These are phyloP conservation scores for Hecatera dysodea DNA, from an alignment of 2,888 invertebrate genomes.

Conservation along the genomic window DNA sequence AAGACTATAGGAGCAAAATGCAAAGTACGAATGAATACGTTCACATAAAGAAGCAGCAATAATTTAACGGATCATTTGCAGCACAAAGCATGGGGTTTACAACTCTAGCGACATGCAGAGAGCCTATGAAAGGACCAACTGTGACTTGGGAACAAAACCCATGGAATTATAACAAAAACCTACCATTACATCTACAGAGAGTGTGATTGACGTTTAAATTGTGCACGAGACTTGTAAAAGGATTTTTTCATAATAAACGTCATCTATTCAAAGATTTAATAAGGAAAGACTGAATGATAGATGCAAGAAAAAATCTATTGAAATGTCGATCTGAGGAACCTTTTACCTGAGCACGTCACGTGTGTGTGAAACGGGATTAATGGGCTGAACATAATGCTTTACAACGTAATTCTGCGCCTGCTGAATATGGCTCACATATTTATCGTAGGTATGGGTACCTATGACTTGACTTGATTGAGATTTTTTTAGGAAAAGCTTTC, in stretches of 20 bases:
- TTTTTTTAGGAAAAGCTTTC: background rate
- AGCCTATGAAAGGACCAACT: constrained; percentile 68
- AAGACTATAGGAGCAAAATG: constrained; percentile 10
- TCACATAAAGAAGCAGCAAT: constrained; percentile 75
- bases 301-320: constrained; percentile 70
- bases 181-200: constrained; percentile 65
- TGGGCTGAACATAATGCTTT: constrained; percentile 28
- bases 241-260: constrained; percentile 75
- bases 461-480: too few species aligned
- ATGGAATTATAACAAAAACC: constrained; percentile 77
- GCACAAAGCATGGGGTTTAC: constrained; percentile 74
- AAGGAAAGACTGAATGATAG: constrained; percentile 68
- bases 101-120: constrained; percentile 64
- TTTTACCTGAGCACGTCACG: constrained; percentile 67
- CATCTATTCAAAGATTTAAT: constrained; percentile 73
- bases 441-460: background rate
- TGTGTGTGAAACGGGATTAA: constrained; percentile 65
- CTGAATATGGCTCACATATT: background rate
- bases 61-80: constrained; percentile 83
- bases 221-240: constrained; percentile 71
- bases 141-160: constrained; percentile 74
- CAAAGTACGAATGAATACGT: constrained; percentile 41
- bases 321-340: constrained; percentile 58
- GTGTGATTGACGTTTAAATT: constrained; percentile 84
- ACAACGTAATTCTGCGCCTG: background rate